Percentiles rank a stretch among this genome's conserved stretches.
These are phyloP conservation scores for Timema podura DNA, from an alignment of 2,888 invertebrate species.

Conservation along the genomic window DNA sequence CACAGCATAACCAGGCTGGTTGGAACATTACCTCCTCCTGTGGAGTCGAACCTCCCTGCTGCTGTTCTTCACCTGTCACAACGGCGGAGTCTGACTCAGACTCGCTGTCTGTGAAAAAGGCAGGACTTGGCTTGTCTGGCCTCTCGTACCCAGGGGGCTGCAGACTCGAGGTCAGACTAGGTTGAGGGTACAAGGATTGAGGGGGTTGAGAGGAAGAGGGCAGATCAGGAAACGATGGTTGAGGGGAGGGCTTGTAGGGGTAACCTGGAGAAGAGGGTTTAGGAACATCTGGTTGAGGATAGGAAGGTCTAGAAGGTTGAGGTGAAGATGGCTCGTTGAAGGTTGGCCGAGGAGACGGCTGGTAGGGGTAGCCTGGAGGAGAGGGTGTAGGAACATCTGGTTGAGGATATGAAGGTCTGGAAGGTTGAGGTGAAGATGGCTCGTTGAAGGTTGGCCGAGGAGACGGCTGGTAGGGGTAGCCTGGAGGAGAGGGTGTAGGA, in stretches of 20 bases:
- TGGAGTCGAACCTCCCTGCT: background rate
- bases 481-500: slow-evolving; percentile 22
- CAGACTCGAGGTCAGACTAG: background rate
- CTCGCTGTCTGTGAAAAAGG: background rate
- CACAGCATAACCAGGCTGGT: background rate
- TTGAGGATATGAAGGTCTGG: slow-evolving; percentile 19
- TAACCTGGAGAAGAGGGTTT: slow-evolving; percentile 23
- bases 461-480: slow-evolving; percentile 20
- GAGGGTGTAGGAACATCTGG: slow-evolving; percentile 22
- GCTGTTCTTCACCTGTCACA: background rate
- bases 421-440: slow-evolving; percentile 18
- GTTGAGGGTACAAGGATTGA: slow-evolving; percentile 27
- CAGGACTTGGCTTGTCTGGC: background rate
- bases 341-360: slow-evolving; percentile 8
- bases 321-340: slow-evolving; percentile 7
- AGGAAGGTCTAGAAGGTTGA: slow-evolving; percentile 23
- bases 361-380: slow-evolving; percentile 18
- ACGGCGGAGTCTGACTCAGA: background rate
- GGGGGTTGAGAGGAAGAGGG: slow-evolving; percentile 32
- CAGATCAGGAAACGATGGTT: slow-evolving; percentile 23
- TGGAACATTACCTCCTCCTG: slow-evolving; percentile 4
- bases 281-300: background rate
- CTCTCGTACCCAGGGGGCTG: background rate
- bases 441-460: slow-evolving; percentile 2
- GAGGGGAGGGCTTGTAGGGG: slow-evolving; percentile 23